Evolutionary conservation across 2,888 invertebrate genomes (phyloP).

Genomic region (Phorcus lineatus): DNA sequence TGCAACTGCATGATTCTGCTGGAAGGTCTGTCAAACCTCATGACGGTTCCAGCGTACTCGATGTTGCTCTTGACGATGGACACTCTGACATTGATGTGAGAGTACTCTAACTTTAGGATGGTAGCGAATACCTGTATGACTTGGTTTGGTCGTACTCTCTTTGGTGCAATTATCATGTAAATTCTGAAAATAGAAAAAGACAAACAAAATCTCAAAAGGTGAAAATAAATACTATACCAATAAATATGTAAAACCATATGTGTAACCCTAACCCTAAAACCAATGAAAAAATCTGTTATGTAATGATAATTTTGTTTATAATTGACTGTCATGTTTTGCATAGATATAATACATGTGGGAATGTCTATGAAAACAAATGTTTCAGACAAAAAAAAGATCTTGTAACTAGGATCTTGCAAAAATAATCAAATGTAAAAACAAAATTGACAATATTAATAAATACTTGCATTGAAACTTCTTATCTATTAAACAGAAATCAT

Average conservation of each 20-base stretch:
- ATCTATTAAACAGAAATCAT: too few species aligned
- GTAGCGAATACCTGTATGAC: conserved; percentile 91
- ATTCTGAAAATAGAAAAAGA: conserved; percentile 80
- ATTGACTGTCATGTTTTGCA: background rate
- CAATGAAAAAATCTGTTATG: background rate
- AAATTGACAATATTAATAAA: too few species aligned
- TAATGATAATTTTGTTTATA: background rate
- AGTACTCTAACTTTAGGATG: conserved; percentile 84
- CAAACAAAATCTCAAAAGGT: background rate
- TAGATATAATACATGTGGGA: too few species aligned
- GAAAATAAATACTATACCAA: too few species aligned
- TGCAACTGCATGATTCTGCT: conserved; percentile 90
- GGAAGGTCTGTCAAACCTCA: conserved; percentile 86
- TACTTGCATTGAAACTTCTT: too few species aligned
- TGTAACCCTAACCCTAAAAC: too few species aligned
- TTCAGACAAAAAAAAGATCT: too few species aligned
- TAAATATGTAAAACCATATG: too few species aligned
- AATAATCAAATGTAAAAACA: too few species aligned
- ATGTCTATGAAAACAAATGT: too few species aligned
- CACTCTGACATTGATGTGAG: conserved; percentile 89
- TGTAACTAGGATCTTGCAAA: too few species aligned
- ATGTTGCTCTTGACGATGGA: conserved; percentile 93
- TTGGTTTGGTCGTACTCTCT: conserved; percentile 92
- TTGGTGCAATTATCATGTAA: conserved; percentile 93
- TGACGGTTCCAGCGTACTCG: conserved; percentile 85